These are phyloP conservation scores for Belonocnema kinseyi DNA, from an alignment of 1,140 invertebrate species.

Conservation along the genomic window DNA sequence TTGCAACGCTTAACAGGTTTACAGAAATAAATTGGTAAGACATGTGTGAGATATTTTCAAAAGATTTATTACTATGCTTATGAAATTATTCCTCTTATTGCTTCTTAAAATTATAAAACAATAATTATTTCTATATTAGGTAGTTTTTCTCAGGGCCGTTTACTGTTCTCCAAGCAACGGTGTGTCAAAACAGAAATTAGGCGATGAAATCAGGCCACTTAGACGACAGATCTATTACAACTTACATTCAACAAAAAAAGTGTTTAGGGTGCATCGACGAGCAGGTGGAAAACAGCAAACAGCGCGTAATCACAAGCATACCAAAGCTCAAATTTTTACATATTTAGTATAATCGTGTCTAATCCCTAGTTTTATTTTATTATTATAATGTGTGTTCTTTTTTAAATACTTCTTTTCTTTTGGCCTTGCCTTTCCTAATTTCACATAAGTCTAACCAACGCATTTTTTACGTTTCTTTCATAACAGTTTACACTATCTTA, in stretches of 20 bases:
- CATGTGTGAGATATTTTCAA: conserved; percentile 67
- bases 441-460: conserved; percentile 25
- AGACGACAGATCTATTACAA: neutral
- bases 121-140: conserved; percentile 47
- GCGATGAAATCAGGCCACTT: neutral
- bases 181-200: conserved; percentile 28
- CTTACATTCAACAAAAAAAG: neutral
- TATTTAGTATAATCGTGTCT: conserved; percentile 26
- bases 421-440: conserved; percentile 24
- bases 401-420: conserved; percentile 26
- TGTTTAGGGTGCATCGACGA: neutral
- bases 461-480: neutral
- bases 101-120: conserved; percentile 71
- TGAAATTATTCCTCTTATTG: conserved; percentile 72
- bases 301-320: conserved; percentile 29
- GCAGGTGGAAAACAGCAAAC: conserved; percentile 29
- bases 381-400: conserved; percentile 23
- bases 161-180: conserved; percentile 58
- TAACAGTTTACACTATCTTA: conserved; percentile 26
- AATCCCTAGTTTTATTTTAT: neutral
- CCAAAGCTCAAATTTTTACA: conserved; percentile 30
- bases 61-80: conserved; percentile 69
- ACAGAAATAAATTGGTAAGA: conserved; percentile 69
- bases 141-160: conserved; percentile 51
- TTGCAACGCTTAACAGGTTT: conserved; percentile 22